These are phyloP conservation scores for Onychostoma macrolepis DNA, from an alignment of 2,113 vertebrate genomes.

Conservation along the genomic window DNA sequence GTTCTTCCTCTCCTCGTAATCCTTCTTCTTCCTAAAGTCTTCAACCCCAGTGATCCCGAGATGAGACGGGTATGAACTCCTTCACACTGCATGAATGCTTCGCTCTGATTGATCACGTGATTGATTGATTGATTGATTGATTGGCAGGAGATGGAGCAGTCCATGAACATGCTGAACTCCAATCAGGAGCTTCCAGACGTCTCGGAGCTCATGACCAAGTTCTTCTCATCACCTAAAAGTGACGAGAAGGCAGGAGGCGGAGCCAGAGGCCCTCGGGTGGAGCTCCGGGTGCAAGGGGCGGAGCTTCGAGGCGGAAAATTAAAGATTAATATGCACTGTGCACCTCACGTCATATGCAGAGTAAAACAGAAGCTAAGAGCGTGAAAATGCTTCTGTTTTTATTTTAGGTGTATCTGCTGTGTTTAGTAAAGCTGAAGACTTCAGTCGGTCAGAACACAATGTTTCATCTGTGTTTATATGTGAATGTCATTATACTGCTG, in stretches of 20 bases:
- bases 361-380: background rate
- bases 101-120: background rate
- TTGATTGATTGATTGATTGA: too few relatives aligned
- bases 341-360: background rate
- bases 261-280: slow-evolving; percentile 79
- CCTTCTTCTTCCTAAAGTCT: slow-evolving; percentile 94
- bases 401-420: background rate
- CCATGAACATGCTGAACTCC: slow-evolving; percentile 99
- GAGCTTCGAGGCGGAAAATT: slow-evolving; percentile 84
- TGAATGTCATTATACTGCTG: background rate
- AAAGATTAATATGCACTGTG: slow-evolving; percentile 46
- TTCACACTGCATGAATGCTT: slow-evolving; percentile 32
- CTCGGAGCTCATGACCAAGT: slow-evolving; percentile 98
- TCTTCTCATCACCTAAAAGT: slow-evolving; percentile 91
- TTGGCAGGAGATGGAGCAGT: slow-evolving; percentile 97
- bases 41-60: slow-evolving; percentile 98
- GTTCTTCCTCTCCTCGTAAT: slow-evolving; percentile 95
- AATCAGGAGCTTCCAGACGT: slow-evolving; percentile 98
- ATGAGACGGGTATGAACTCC: slow-evolving; percentile 90
- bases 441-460: background rate
- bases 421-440: background rate
- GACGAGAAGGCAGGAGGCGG: slow-evolving; percentile 79
- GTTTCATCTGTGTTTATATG: background rate
- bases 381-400: slow-evolving; percentile 39
- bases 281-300: slow-evolving; percentile 79